Conservation (phyloP, 2,888 invertebrate genomes). For the Acleris laterana region DNA sequence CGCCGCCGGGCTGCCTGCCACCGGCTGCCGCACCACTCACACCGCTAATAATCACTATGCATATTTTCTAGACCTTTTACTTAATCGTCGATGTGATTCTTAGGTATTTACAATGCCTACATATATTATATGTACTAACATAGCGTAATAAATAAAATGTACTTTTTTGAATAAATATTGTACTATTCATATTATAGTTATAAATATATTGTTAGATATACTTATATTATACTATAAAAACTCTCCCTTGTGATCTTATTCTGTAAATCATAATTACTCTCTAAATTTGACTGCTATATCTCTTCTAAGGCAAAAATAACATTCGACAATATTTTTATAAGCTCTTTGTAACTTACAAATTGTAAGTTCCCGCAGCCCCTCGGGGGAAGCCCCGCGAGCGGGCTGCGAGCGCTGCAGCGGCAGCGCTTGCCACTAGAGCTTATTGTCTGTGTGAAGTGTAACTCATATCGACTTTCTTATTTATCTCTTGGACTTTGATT, state of each 20-base stretch:
- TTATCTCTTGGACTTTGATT: too few relatives aligned
- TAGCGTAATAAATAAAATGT: constrained; percentile 34
- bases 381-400: constrained; percentile 15
- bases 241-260: constrained; percentile 68
- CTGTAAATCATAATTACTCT: constrained; percentile 54
- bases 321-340: constrained; percentile 70
- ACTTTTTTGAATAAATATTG: constrained; percentile 39
- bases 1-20: background rate
- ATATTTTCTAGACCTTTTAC: constrained; percentile 44
- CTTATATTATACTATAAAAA: constrained; percentile 36
- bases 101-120: constrained; percentile 41
- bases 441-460: constrained; percentile 35
- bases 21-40: background rate
- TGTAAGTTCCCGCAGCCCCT: constrained; percentile 49
- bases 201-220: constrained; percentile 49
- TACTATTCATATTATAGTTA: constrained; percentile 37
- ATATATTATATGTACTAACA: constrained; percentile 43
- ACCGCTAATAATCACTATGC: constrained; percentile 38
- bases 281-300: constrained; percentile 59
- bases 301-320: constrained; percentile 59
- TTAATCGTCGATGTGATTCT: constrained; percentile 57
- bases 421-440: constrained; percentile 37
- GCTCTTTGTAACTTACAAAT: too few relatives aligned
- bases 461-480: constrained; percentile 7
- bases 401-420: constrained; percentile 14